phyloP scores from a whole-genome alignment of 2,797 vertebrate genomes.

The Epinephelus malabaricus region DNA sequence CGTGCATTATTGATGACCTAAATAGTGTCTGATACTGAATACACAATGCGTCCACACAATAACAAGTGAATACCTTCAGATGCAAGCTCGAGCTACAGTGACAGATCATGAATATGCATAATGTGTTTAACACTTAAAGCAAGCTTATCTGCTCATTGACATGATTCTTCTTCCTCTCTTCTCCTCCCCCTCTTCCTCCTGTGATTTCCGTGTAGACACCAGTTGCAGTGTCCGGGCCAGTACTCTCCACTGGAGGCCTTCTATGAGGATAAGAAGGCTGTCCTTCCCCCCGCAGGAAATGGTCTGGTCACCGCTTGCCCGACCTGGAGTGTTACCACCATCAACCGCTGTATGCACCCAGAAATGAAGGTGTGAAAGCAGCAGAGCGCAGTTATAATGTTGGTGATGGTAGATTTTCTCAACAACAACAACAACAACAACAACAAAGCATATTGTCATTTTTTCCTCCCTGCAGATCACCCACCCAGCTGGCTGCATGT shows the following conservation, averaged over 20 bases:
- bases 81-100: not conserved
- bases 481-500: constrained; percentile 99
- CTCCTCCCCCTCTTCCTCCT: not conserved
- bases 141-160: constrained; percentile 11
- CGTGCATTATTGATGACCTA: not conserved
- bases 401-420: not conserved
- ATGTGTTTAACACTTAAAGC: not conserved
- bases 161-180: not conserved
- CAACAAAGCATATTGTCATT: not conserved
- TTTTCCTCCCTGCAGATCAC: constrained; percentile 90
- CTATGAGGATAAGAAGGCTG: constrained; percentile 98
- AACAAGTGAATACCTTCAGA: constrained; percentile 2
- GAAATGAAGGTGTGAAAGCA: constrained; percentile 94
- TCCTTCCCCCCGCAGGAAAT: constrained; percentile 89
- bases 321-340: constrained; percentile 90
- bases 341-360: constrained; percentile 97
- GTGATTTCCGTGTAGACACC: constrained; percentile 86
- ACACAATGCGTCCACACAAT: not conserved
- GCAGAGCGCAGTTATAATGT: not conserved
- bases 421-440: not conserved
- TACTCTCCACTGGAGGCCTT: constrained; percentile 98
- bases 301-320: constrained; percentile 88
- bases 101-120: not conserved
- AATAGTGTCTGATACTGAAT: not conserved
- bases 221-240: constrained; percentile 95